Conservation (phyloP, 2,797 vertebrate genomes). For the Pyrocephalus nanus region DNA sequence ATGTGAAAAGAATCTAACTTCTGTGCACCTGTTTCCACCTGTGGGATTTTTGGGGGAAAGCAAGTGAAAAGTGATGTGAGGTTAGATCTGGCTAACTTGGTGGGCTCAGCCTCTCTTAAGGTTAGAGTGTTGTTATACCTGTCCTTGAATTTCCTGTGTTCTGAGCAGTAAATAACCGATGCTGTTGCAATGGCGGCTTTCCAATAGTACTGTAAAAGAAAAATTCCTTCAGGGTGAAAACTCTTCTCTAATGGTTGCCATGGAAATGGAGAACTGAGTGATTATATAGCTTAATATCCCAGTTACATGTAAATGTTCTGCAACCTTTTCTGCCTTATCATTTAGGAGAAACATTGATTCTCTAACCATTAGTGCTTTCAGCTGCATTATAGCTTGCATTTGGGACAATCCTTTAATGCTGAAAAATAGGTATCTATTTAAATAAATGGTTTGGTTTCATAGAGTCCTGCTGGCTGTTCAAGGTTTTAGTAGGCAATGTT, state of each 20-base stretch:
- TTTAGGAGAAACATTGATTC: neutral
- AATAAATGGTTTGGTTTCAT: neutral
- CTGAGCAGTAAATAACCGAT: neutral
- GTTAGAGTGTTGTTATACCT: neutral
- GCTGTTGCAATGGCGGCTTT: neutral
- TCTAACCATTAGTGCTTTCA: neutral
- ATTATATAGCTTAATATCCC: conserved; percentile 22
- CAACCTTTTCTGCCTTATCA: neutral
- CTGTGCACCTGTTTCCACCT: neutral
- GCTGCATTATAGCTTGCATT: neutral
- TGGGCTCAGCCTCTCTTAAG: neutral
- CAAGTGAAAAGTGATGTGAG: neutral
- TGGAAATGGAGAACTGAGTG: conserved; percentile 18
- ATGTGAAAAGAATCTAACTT: neutral
- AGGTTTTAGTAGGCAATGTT: neutral
- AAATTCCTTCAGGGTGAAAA: conserved; percentile 19
- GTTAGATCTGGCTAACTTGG: neutral
- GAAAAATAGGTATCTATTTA: neutral
- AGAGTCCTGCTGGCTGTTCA: neutral
- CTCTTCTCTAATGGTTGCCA: conserved; percentile 17
- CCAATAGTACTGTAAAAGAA: neutral
- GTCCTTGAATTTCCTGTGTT: neutral
- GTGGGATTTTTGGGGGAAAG: neutral
- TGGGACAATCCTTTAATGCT: neutral
- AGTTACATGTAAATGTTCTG: neutral